Percentiles rank a stretch among this genome's conserved stretches.
Evolutionary conservation across 2,113 vertebrate species (phyloP).

Genomic region (Mesembrinibis cayennensis): DNA sequence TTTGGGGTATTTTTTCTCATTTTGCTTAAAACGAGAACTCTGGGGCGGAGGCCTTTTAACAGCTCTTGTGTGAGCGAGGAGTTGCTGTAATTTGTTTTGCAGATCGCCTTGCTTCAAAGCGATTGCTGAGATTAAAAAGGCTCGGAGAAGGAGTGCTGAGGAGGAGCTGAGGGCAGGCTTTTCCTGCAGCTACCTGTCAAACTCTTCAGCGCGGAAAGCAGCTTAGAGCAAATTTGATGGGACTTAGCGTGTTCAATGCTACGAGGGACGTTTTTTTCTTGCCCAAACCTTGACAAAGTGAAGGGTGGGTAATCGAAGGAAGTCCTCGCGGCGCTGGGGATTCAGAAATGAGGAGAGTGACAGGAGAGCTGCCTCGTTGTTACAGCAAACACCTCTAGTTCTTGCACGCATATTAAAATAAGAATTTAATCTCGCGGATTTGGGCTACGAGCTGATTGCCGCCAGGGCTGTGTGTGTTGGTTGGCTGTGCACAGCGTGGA

Average conservation of each 20-base stretch:
- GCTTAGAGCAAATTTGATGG: neutral
- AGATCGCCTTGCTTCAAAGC: neutral
- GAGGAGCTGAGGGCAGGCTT: neutral
- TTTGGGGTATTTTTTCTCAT: neutral
- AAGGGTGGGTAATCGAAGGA: neutral
- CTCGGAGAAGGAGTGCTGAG: neutral
- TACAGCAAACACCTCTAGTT: neutral
- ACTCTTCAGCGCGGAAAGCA: neutral
- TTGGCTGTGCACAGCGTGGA: neutral
- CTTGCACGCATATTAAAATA: neutral
- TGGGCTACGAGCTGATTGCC: neutral
- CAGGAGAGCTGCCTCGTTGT: neutral
- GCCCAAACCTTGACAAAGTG: neutral
- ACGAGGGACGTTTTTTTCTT: neutral
- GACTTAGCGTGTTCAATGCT: neutral
- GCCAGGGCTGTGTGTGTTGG: rapidly evolving
- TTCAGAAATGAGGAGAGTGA: neutral
- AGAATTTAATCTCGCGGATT: neutral
- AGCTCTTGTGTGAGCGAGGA: neutral
- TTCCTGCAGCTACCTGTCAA: neutral
- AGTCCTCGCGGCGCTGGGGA: rapidly evolving
- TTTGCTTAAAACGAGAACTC: neutral
- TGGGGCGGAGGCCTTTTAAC: neutral
- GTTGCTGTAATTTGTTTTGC: neutral
- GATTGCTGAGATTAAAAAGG: neutral